Conservation (phyloP, 2,888 invertebrate genomes). For the Brachynemurus nebulosus region DNA sequence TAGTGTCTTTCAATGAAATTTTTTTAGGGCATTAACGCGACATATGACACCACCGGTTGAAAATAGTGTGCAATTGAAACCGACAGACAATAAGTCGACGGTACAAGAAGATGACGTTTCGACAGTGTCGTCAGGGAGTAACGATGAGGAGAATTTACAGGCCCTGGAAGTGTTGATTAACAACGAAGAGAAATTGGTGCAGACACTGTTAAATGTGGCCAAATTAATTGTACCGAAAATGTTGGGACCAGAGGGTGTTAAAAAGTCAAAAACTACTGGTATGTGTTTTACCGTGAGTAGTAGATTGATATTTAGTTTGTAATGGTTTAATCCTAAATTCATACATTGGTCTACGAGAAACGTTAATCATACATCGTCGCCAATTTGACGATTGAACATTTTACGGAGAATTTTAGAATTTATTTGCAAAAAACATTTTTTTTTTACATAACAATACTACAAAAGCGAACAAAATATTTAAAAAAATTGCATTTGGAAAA, state of each 20-base stretch:
- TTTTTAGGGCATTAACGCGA: conserved; percentile 48
- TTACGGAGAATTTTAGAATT: too few species aligned
- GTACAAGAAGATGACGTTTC: conserved; percentile 10
- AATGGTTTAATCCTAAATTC: too few species aligned
- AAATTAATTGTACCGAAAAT: conserved; percentile 43
- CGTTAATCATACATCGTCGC: too few species aligned
- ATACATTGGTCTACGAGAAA: too few species aligned
- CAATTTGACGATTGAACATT: too few species aligned
- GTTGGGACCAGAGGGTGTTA: conserved; percentile 46
- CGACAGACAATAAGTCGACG: conserved; percentile 27
- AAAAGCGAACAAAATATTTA: too few species aligned
- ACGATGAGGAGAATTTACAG: conserved; percentile 34
- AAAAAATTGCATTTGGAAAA: too few species aligned
- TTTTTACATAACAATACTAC: too few species aligned
- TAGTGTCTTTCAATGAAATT: too few species aligned
- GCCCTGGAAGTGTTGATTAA: conserved; percentile 49
- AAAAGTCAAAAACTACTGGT: conserved; percentile 36
- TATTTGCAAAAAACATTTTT: too few species aligned
- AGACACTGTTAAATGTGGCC: conserved; percentile 43
- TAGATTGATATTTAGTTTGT: too few species aligned
- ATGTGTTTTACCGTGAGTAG: conserved; percentile 5
- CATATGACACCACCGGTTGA: conserved; percentile 49
- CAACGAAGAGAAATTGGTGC: conserved; percentile 52
- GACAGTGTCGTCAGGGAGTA: conserved; percentile 13
- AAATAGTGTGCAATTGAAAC: conserved; percentile 28